Conservation (phyloP, 2,113 vertebrate genomes). For the Gymnogyps californianus region DNA sequence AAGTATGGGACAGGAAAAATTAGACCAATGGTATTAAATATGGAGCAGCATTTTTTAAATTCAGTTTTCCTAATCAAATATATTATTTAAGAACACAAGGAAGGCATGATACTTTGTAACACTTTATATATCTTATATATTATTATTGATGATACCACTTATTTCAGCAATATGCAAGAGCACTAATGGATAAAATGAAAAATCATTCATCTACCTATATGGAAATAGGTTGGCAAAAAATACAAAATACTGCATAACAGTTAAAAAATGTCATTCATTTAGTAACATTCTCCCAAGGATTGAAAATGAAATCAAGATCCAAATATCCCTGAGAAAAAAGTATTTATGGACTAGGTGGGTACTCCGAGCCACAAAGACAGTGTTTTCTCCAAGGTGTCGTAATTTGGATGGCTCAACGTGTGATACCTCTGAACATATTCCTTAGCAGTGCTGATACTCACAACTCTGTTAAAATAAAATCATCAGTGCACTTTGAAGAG, state of each 20-base stretch:
- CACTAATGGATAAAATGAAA: not conserved
- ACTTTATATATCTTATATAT: not conserved
- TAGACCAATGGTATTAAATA: not conserved
- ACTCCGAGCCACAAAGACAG: not conserved
- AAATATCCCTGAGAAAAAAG: not conserved
- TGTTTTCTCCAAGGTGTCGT: not conserved
- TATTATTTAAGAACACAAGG: not conserved
- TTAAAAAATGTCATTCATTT: not conserved
- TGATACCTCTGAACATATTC: not conserved
- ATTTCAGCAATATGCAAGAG: not conserved
- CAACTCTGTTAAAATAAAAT: not conserved
- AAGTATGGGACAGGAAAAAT: not conserved
- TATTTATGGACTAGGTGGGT: not conserved
- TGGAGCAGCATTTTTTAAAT: not conserved
- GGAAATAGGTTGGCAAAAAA: not conserved
- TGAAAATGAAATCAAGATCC: not conserved
- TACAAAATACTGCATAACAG: not conserved
- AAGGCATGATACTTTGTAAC: not conserved
- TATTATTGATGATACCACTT: not conserved
- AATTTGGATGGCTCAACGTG: not conserved
- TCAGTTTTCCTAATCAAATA: not conserved
- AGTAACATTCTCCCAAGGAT: not conserved
- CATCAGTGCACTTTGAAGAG: not conserved
- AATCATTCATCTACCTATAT: not conserved
- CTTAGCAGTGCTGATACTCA: not conserved